A percentile compares a stretch with the other conserved stretches of the same genome.
phyloP scores from a whole-genome alignment of 1,140 invertebrate genomes.

The Sesamia nonagrioides region DNA sequence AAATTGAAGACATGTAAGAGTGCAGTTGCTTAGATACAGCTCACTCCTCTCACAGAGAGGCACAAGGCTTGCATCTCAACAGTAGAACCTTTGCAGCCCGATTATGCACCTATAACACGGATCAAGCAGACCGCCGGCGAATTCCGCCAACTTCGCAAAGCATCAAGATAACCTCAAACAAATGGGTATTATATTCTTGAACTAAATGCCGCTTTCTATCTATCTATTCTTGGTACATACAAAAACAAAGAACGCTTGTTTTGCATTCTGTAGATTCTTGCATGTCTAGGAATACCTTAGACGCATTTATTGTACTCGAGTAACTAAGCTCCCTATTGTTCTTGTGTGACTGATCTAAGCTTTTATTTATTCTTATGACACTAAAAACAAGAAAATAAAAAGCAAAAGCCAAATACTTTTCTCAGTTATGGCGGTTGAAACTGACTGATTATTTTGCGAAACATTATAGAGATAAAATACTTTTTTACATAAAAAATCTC shows the following conservation, averaged over 20 bases:
- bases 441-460: no score
- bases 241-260: conserved; percentile 31
- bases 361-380: not conserved
- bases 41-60: no score
- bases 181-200: not conserved
- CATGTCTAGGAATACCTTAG: conserved; percentile 9
- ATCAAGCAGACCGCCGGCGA: not conserved
- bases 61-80: no score
- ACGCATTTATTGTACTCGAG: not conserved
- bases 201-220: conserved; percentile 1
- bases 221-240: conserved; percentile 8
- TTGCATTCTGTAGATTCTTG: not conserved
- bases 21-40: no score
- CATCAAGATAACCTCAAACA: not conserved
- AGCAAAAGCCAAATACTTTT: no score
- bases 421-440: no score
- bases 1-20: no score
- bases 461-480: no score
- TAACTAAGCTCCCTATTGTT: not conserved
- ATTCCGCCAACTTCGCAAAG: not conserved
- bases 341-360: not conserved
- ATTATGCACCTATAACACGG: not conserved
- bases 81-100: no score
- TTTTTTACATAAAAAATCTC: no score
- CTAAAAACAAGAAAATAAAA: no score